phyloP scores from a whole-genome alignment of 2,113 vertebrate genomes.

The Chinchilla lanigera region DNA sequence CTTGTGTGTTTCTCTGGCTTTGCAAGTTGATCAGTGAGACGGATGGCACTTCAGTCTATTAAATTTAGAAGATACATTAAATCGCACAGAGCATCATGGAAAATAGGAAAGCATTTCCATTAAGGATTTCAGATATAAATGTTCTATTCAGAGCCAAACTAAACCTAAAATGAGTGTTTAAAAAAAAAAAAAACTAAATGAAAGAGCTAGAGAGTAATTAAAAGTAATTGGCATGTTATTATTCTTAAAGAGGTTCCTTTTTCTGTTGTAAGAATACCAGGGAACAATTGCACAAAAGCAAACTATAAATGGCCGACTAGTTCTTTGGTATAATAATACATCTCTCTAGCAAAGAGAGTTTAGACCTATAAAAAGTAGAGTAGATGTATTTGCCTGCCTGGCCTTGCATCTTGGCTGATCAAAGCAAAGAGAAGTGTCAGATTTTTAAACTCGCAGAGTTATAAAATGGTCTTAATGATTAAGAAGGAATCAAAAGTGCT shows the following conservation, averaged over 20 bases:
- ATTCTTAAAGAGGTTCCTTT: conserved; percentile 77
- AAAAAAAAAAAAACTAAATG: not conserved
- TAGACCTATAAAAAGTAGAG: not conserved
- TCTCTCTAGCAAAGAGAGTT: conserved; percentile 63
- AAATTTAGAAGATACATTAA: conserved; percentile 70
- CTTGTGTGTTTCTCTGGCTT: not conserved
- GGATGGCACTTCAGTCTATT: conserved; percentile 58
- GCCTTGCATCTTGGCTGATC: not conserved
- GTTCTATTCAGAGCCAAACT: conserved; percentile 70
- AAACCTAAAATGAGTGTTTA: conserved; percentile 67
- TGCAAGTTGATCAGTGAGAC: conserved; percentile 58
- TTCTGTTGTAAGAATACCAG: conserved; percentile 73
- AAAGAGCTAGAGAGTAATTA: conserved; percentile 80
- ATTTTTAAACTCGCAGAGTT: not conserved
- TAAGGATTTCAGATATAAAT: conserved; percentile 69
- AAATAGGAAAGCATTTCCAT: conserved; percentile 70
- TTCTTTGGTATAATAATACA: conserved; percentile 63
- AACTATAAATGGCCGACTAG: conserved; percentile 74
- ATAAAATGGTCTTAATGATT: not conserved
- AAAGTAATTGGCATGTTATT: conserved; percentile 80
- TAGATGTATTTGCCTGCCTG: not conserved
- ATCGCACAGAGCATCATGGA: conserved; percentile 50
- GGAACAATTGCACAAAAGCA: conserved; percentile 75
- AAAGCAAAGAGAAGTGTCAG: not conserved
- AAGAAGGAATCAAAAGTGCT: not conserved